Conservation (phyloP, 2,888 invertebrate species). For the Nephrotoma guestfalica region DNA sequence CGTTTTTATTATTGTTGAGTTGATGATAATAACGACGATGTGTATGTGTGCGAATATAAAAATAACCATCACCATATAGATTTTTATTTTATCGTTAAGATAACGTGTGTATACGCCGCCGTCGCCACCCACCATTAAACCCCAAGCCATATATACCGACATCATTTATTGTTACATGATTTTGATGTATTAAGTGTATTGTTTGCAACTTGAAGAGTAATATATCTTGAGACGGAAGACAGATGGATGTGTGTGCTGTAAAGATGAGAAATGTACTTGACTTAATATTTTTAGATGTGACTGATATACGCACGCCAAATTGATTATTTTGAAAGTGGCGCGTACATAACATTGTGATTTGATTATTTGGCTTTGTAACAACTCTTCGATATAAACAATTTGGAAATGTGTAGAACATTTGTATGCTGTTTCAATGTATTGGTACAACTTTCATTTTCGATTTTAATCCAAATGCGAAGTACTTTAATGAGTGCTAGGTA, state of each 20-base stretch:
- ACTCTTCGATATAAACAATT: no score
- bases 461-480: no score
- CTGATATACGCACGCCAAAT: no score
- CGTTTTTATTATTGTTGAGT: not conserved
- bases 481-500: no score
- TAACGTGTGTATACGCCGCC: not conserved
- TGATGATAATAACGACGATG: not conserved
- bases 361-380: no score
- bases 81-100: not conserved
- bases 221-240: not conserved
- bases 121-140: not conserved
- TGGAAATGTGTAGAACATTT: no score
- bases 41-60: not conserved
- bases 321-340: no score
- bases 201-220: not conserved
- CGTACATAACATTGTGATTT: no score
- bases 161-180: not conserved
- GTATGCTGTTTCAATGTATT: no score
- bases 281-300: not conserved
- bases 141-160: no score
- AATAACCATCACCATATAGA: not conserved
- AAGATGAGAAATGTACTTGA: not conserved
- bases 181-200: not conserved
- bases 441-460: no score
- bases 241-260: not conserved